phyloP scores from a whole-genome alignment of 2,797 vertebrate genomes.

The Hyperoplus immaculatus region DNA sequence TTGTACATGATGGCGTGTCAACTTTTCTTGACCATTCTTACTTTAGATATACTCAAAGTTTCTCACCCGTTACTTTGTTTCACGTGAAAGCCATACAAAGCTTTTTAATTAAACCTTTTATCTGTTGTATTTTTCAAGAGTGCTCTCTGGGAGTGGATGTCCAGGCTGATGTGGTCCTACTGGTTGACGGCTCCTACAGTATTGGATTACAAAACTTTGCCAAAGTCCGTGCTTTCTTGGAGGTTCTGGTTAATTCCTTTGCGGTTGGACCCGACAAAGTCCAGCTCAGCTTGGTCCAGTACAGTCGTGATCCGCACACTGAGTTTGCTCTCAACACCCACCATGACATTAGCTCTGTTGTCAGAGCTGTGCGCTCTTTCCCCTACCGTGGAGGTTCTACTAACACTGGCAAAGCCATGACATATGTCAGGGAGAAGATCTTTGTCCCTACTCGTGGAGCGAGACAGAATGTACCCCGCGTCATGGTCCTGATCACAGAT shows the following conservation, averaged over 20 bases:
- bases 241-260: conserved; percentile 96
- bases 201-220: conserved; percentile 99
- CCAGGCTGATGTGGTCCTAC: conserved; percentile 96
- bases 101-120: conserved; percentile 19
- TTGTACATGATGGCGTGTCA: background rate
- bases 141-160: conserved; percentile 97
- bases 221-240: conserved; percentile 97
- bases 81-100: background rate
- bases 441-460: conserved; percentile 91
- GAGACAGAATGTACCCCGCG: conserved; percentile 92
- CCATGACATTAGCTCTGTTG: conserved; percentile 90
- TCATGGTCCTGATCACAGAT: conserved; percentile 99
- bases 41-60: background rate
- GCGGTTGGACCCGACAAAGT: conserved; percentile 93
- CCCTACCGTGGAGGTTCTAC: conserved; percentile 98
- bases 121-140: conserved; percentile 86
- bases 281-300: conserved; percentile 98
- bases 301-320: conserved; percentile 96
- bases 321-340: conserved; percentile 96
- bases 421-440: conserved; percentile 95
- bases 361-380: conserved; percentile 94
- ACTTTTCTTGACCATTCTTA: background rate
- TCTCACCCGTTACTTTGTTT: background rate
- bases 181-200: conserved; percentile 99
- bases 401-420: conserved; percentile 98